These are phyloP conservation scores for Conchocele bisecta DNA, from an alignment of 2,888 invertebrate genomes.

Conservation along the genomic window DNA sequence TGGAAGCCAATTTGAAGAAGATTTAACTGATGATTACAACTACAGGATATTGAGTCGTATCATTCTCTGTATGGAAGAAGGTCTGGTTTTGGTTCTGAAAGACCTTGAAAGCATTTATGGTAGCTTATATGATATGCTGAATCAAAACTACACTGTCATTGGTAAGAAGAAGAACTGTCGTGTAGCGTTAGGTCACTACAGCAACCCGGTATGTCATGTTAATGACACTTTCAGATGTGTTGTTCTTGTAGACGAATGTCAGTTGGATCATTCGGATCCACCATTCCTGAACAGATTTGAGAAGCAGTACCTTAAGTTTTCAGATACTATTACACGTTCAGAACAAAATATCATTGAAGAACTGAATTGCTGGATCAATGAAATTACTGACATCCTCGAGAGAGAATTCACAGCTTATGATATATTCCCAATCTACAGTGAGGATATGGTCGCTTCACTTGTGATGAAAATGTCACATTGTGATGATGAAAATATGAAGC, in stretches of 20 bases:
- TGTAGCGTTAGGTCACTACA: conserved; percentile 67
- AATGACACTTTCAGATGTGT: conserved; percentile 68
- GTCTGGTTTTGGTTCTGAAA: conserved; percentile 62
- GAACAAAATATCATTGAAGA: conserved; percentile 17
- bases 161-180: conserved; percentile 65
- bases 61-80: conserved; percentile 73
- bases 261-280: conserved; percentile 62
- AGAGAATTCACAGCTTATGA: conserved; percentile 29
- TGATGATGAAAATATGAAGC: background rate
- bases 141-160: conserved; percentile 68
- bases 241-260: conserved; percentile 64
- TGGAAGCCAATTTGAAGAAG: conserved; percentile 71
- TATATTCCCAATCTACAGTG: conserved; percentile 55
- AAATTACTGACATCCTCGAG: conserved; percentile 12
- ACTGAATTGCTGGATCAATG: conserved; percentile 33
- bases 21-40: conserved; percentile 67
- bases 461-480: conserved; percentile 17
- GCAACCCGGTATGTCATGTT: conserved; percentile 70
- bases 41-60: conserved; percentile 67
- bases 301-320: conserved; percentile 70
- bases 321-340: conserved; percentile 47
- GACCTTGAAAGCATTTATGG: conserved; percentile 69
- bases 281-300: conserved; percentile 75
- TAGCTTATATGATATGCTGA: conserved; percentile 71
- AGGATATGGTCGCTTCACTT: conserved; percentile 56